phyloP scores from a whole-genome alignment of 2,888 invertebrate species.

The Philereme vetulata region DNA sequence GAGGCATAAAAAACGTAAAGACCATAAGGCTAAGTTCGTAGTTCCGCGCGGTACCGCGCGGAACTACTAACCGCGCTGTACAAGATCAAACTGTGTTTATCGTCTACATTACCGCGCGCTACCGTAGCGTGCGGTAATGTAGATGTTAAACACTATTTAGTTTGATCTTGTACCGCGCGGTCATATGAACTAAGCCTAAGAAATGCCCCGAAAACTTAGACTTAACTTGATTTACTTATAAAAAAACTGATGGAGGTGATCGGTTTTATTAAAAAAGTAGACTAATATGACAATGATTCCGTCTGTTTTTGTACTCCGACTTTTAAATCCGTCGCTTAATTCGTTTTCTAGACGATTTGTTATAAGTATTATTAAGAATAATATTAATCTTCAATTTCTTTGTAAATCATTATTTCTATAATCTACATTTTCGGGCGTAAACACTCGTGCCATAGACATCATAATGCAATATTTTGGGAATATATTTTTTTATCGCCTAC shows the following conservation, averaged over 20 bases:
- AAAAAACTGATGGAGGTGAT: too few relatives aligned
- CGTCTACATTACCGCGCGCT: too few relatives aligned
- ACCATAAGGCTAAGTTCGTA: too few relatives aligned
- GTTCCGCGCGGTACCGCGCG: too few relatives aligned
- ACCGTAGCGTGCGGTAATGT: too few relatives aligned
- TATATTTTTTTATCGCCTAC: slow-evolving; percentile 4
- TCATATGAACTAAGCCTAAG: too few relatives aligned
- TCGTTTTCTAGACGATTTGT: slow-evolving; percentile 30
- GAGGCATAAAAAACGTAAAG: too few relatives aligned
- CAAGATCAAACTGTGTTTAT: too few relatives aligned
- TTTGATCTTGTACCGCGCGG: too few relatives aligned
- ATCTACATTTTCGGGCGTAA: slow-evolving; percentile 61
- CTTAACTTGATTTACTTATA: neutral
- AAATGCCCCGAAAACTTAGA: neutral
- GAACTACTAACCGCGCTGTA: too few relatives aligned
- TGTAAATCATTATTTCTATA: slow-evolving; percentile 63
- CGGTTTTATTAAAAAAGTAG: too few relatives aligned
- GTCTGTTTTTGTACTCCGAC: slow-evolving; percentile 66
- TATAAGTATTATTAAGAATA: slow-evolving; percentile 13
- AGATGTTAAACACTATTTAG: too few relatives aligned
- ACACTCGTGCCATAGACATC: slow-evolving; percentile 72
- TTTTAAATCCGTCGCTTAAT: slow-evolving; percentile 51
- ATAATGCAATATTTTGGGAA: slow-evolving; percentile 34
- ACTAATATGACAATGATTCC: slow-evolving; percentile 46
- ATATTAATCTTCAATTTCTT: slow-evolving; percentile 28